Evolutionary conservation across 2,888 invertebrate species (phyloP), one percentile per base, ranked within the genome.

Genomic region (Tricholauxania praeusta): DNA sequence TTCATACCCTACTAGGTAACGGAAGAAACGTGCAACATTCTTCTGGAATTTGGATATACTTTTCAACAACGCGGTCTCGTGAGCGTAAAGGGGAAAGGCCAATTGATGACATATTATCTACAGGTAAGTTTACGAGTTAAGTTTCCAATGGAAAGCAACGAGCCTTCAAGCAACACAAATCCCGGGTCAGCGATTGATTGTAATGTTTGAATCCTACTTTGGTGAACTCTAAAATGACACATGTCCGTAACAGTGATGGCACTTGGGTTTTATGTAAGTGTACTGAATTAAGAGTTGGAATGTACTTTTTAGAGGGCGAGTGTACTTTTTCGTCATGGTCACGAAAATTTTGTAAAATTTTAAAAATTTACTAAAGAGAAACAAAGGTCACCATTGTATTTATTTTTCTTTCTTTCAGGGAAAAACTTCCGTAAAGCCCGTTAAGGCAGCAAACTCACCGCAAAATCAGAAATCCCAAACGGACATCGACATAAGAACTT

Each of bases 21-120:
- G 0, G 96, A 97, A 85, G 98, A 98, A 85, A 98, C 97, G 0
- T 94, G 95, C 81, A 91, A 93, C 79, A 97, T 98, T 77, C 90
- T 99, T 32, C 92, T 95, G 84, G 91, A 91, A 67, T 97, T 96
- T 84, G 97, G 97, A 1, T 98, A 96, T 87, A 93, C 92, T 77
- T 98, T 98, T 86, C 96, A 96, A 86, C 96, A 97, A 84, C 92
- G 98, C 3, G 98, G 98, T 7, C 89, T 97, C 74, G 97, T 99
- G 15, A 93, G 95, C 57, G 98, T 99, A 62, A 99, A 99, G 88
- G 98, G 98, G 79, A 99, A 98, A 88, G 98, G 98, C 15, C 94
- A 97, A 85, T 90, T 98, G 73, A 94, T 97, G 93, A 98, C 98
- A 1, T 98, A 96, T 88, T 98, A 97, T 85, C 89, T 98, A 78